Evolutionary conservation across 37 sponge, comb jelly and placozoan genomes (phyloP).

Genomic region (Eunapius fragilis): DNA sequence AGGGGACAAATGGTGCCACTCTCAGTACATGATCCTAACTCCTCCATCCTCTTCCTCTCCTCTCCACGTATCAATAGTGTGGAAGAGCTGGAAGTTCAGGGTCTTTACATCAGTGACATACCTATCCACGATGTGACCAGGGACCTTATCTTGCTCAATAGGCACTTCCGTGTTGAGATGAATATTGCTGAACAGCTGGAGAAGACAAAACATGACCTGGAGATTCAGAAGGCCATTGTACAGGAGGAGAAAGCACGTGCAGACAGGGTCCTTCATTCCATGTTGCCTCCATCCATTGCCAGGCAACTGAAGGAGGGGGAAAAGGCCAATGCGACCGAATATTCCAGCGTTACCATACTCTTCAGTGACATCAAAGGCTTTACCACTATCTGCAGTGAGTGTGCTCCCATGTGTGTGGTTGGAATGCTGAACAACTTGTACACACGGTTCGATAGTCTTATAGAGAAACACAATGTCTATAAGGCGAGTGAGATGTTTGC

Average conservation of each 20-base stretch:
- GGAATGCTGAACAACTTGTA: constrained; percentile 3
- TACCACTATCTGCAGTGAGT: neutral
- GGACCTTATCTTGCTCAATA: neutral
- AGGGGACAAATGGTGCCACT: constrained; percentile 23
- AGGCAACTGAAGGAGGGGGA: neutral
- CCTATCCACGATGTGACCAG: neutral
- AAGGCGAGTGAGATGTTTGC: neutral
- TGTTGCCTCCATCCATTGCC: constrained; percentile 6
- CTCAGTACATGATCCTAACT: neutral
- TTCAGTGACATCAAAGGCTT: constrained; percentile 9
- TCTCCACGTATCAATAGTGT: constrained; percentile 11
- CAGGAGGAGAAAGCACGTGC: constrained; percentile 1
- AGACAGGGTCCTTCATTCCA: neutral
- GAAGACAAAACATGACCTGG: constrained; percentile 1
- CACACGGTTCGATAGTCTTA: constrained; percentile 3
- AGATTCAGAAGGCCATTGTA: neutral
- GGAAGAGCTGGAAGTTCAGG: constrained; percentile 6
- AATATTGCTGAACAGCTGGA: constrained; percentile 1
- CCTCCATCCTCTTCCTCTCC: constrained; percentile 12
- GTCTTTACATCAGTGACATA: neutral
- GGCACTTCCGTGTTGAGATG: neutral
- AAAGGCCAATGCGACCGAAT: neutral
- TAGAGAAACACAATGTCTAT: constrained; percentile 14
- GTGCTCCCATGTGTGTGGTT: neutral
- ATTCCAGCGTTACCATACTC: constrained; percentile 1